A percentile compares a stretch with the other conserved stretches of the same genome.
These are phyloP conservation scores for Gorsachius magnificus DNA, from an alignment of 2,797 vertebrate species.

Conservation along the genomic window DNA sequence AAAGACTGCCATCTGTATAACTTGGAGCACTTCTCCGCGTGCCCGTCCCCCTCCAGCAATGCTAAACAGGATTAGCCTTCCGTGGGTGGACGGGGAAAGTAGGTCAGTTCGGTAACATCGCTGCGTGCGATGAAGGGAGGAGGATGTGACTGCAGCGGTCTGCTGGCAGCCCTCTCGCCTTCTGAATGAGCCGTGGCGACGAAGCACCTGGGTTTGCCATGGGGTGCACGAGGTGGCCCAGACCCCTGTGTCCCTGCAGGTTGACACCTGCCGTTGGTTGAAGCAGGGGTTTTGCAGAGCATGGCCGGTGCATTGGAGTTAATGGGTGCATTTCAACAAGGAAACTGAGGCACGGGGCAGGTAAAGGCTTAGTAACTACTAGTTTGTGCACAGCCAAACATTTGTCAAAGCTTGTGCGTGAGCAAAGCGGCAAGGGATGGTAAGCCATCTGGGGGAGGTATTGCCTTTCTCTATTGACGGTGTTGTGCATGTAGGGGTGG, in stretches of 20 bases:
- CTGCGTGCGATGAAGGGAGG: slow-evolving; percentile 35
- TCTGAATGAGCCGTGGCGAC: background rate
- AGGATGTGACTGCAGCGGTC: slow-evolving; percentile 35
- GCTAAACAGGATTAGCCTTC: slow-evolving; percentile 78
- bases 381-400: background rate
- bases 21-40: slow-evolving; percentile 58
- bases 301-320: background rate
- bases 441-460: accelerated
- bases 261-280: background rate
- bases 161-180: slow-evolving; percentile 14
- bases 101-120: slow-evolving; percentile 74
- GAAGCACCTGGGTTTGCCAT: background rate
- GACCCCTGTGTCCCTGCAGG: accelerated
- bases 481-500: background rate
- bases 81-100: slow-evolving; percentile 73
- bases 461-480: background rate
- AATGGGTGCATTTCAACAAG: background rate
- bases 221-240: accelerated
- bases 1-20: slow-evolving; percentile 68
- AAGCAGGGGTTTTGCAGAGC: background rate
- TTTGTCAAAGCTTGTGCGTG: background rate
- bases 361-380: background rate
- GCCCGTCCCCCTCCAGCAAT: slow-evolving; percentile 66
- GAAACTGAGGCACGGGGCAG: background rate
- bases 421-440: background rate